These are phyloP conservation scores for Colletes collaris DNA, from an alignment of 2,888 invertebrate species.

Conservation along the genomic window DNA sequence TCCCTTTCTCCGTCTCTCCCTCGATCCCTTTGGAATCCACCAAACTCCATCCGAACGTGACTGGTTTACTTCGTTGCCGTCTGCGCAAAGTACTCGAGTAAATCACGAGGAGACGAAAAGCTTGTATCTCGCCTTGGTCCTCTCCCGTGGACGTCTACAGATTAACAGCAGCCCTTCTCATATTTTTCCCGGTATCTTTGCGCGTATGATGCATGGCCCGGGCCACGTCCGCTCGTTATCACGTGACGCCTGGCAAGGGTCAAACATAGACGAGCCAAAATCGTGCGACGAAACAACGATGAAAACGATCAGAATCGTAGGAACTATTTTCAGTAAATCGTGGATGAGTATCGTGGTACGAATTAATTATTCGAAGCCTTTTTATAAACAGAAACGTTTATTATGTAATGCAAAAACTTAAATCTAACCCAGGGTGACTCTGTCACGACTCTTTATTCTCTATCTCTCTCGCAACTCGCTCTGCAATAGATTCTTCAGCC, in stretches of 20 bases:
- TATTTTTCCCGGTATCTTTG: slow-evolving; percentile 21
- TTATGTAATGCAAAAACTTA: too few relatives aligned
- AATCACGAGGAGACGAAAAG: slow-evolving; percentile 54
- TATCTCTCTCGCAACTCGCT: too few relatives aligned
- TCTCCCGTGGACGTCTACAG: slow-evolving; percentile 15
- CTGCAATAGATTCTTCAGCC: too few relatives aligned
- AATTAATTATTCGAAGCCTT: too few relatives aligned
- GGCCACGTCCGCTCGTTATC: background rate
- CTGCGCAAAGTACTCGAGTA: slow-evolving; percentile 42
- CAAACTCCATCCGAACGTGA: slow-evolving; percentile 77
- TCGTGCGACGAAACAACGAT: background rate
- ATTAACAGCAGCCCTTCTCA: slow-evolving; percentile 17
- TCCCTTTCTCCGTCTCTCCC: slow-evolving; percentile 42
- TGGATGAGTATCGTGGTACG: too few relatives aligned
- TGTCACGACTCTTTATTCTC: too few relatives aligned
- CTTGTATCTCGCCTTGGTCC: slow-evolving; percentile 24
- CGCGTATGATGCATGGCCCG: slow-evolving; percentile 16
- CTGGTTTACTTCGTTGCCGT: slow-evolving; percentile 74
- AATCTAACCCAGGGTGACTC: too few relatives aligned
- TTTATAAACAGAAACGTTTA: too few relatives aligned
- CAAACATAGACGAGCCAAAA: background rate
- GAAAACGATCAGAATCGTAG: background rate
- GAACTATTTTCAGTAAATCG: too few relatives aligned
- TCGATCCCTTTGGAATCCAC: slow-evolving; percentile 61
- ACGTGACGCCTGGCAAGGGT: background rate